These are phyloP conservation scores for Brachionus plicatilis DNA, from an alignment of 1,140 invertebrate species.

Conservation along the genomic window DNA sequence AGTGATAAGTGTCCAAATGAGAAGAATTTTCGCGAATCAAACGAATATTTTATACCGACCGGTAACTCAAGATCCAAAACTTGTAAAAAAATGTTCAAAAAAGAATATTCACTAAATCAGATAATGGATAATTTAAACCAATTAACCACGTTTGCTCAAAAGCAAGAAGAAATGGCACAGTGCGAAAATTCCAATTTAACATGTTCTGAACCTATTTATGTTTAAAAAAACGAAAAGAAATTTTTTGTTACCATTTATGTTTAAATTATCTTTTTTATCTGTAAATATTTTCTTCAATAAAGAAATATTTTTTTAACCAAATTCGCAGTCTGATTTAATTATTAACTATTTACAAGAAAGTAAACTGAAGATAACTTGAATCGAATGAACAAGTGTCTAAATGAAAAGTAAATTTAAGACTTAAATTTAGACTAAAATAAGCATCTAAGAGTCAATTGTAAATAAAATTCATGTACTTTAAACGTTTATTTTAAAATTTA, in stretches of 20 bases:
- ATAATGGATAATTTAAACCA: background rate
- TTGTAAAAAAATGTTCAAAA: background rate
- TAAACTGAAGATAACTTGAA: too few species aligned
- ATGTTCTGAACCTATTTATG: background rate
- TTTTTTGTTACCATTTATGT: background rate
- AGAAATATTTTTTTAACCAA: background rate
- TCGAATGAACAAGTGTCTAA: too few species aligned
- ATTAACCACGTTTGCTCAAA: background rate
- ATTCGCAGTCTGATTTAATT: background rate
- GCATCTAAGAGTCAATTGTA: too few species aligned
- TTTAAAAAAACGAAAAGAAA: background rate
- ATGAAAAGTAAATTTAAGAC: too few species aligned
- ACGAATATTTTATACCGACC: background rate
- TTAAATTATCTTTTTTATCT: constrained; percentile 9
- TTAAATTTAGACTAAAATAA: too few species aligned
- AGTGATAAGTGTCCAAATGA: background rate
- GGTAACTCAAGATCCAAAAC: background rate
- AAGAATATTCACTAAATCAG: background rate
- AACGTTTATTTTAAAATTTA: too few species aligned
- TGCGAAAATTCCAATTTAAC: background rate
- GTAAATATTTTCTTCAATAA: background rate
- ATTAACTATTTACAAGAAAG: background rate
- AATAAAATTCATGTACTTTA: too few species aligned
- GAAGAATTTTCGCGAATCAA: too few species aligned
- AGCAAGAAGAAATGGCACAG: background rate